Conservation (phyloP, 2,888 invertebrate species). For the Tinea semifulvella region DNA sequence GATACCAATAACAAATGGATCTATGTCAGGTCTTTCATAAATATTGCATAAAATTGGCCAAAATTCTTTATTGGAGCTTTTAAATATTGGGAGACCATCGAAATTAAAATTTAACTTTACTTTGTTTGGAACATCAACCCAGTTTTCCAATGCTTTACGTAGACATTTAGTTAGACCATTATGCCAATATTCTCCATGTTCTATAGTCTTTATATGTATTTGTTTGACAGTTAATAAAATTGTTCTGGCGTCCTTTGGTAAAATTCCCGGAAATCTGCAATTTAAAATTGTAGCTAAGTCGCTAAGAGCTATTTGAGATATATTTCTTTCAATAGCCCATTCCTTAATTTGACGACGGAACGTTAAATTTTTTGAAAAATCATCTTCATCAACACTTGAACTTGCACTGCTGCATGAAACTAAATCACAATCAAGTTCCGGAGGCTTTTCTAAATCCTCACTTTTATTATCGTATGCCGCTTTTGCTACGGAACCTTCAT, state of each 20-base stretch:
- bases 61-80: conserved; percentile 11
- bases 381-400: background rate
- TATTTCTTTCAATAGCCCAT: too few relatives aligned
- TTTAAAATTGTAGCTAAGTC: conserved; percentile 11
- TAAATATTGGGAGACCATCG: conserved; percentile 11
- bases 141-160: conserved; percentile 5
- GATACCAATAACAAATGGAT: conserved; percentile 14
- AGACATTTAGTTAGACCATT: conserved; percentile 9
- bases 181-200: conserved; percentile 5
- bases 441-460: background rate
- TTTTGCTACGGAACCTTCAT: conserved; percentile 12
- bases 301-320: conserved; percentile 14
- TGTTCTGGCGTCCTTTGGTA: conserved; percentile 13
- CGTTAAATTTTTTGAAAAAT: conserved; percentile 11
- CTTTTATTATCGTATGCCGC: conserved; percentile 3
- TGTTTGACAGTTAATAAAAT: conserved; percentile 12
- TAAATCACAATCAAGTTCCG: background rate
- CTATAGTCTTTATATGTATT: conserved; percentile 6
- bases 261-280: conserved; percentile 11
- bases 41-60: conserved; percentile 10
- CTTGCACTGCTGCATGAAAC: conserved; percentile 1
- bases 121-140: conserved; percentile 11
- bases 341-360: conserved; percentile 11
- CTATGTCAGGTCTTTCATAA: conserved; percentile 9
- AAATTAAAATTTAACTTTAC: conserved; percentile 7